A percentile compares a stretch with the other conserved stretches of the same genome.
These are phyloP conservation scores for Microctonus hyperodae DNA, from an alignment of 2,888 invertebrate species.

Conservation along the genomic window DNA sequence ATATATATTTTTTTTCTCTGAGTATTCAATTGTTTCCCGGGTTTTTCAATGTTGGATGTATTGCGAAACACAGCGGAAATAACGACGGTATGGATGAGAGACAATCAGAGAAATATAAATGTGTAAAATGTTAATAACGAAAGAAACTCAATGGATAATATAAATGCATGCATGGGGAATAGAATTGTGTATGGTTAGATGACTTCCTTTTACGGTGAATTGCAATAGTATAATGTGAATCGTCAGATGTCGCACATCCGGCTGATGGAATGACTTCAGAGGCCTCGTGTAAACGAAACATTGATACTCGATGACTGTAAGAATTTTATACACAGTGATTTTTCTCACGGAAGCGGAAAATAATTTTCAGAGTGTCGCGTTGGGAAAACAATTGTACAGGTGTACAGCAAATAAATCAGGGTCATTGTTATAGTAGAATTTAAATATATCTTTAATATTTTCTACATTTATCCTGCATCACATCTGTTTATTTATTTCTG, in stretches of 20 bases:
- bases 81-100: slow-evolving; percentile 3
- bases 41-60: neutral
- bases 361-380: slow-evolving; percentile 25
- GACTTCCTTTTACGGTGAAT: slow-evolving; percentile 29
- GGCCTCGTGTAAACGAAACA: slow-evolving; percentile 20
- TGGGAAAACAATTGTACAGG: slow-evolving; percentile 36
- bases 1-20: no score
- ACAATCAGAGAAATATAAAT: slow-evolving; percentile 2
- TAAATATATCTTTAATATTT: neutral
- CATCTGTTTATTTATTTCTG: neutral
- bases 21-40: neutral
- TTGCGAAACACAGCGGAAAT: neutral
- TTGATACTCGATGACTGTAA: slow-evolving; percentile 49
- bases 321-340: slow-evolving; percentile 12
- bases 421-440: slow-evolving; percentile 23
- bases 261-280: slow-evolving; percentile 29
- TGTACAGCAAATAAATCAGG: slow-evolving; percentile 35
- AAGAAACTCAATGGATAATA: slow-evolving; percentile 2
- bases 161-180: no score
- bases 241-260: slow-evolving; percentile 31
- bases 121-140: neutral
- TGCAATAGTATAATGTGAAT: slow-evolving; percentile 38
- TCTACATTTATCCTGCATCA: neutral
- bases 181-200: slow-evolving; percentile 14
- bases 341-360: slow-evolving; percentile 55